These are phyloP conservation scores for Lymantria dispar DNA, from an alignment of 2,888 invertebrate species.

Conservation along the genomic window DNA sequence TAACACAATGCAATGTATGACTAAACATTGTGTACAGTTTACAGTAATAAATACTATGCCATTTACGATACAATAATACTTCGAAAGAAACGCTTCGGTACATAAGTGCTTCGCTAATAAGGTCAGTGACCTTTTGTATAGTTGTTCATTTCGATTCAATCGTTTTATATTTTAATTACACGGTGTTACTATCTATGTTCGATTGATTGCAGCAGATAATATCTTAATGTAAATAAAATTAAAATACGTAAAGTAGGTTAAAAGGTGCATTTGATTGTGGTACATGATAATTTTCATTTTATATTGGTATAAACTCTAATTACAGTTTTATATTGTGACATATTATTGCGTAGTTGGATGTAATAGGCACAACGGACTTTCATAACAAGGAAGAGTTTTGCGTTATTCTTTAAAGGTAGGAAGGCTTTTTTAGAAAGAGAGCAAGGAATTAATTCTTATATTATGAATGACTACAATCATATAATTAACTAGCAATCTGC, in stretches of 20 bases:
- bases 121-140: constrained; percentile 54
- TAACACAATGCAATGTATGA: constrained; percentile 47
- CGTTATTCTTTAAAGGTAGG: no score
- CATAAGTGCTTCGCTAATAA: constrained; percentile 54
- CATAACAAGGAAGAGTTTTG: no score
- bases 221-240: constrained; percentile 34
- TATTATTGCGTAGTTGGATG: no score
- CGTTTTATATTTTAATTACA: constrained; percentile 34
- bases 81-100: constrained; percentile 40
- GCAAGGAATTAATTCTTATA: no score
- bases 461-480: no score
- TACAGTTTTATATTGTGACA: no score
- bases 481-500: no score
- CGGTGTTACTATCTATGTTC: constrained; percentile 18
- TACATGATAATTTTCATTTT: not conserved
- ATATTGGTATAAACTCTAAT: no score
- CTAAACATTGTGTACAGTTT: constrained; percentile 51
- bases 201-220: constrained; percentile 22
- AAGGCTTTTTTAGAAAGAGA: no score
- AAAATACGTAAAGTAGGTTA: not conserved
- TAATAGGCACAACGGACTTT: no score
- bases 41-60: constrained; percentile 25
- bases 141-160: constrained; percentile 29
- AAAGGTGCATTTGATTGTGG: not conserved
- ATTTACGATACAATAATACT: constrained; percentile 14